Percentiles rank a stretch among this genome's conserved stretches.
phyloP scores from a whole-genome alignment of 2,797 vertebrate genomes.

The Trematomus bernacchii region DNA sequence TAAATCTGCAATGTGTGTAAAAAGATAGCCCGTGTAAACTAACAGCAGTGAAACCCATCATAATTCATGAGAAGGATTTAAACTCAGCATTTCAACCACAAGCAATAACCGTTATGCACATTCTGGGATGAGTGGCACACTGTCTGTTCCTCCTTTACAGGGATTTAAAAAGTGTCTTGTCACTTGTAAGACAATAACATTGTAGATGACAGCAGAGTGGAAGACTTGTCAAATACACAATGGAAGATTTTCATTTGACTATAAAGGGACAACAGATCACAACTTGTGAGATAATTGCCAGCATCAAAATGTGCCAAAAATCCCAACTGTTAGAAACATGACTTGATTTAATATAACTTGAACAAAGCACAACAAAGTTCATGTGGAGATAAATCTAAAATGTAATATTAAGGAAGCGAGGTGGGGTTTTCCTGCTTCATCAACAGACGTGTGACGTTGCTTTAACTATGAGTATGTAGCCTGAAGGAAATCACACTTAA shows the following conservation, averaged over 20 bases:
- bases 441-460: neutral
- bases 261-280: constrained; percentile 15
- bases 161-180: constrained; percentile 9
- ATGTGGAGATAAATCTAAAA: neutral
- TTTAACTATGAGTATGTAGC: neutral
- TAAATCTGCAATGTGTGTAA: constrained; percentile 24
- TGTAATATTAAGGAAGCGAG: constrained; percentile 1
- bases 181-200: constrained; percentile 6
- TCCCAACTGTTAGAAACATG: neutral
- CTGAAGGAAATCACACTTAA: constrained; percentile 7
- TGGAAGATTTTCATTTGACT: constrained; percentile 20
- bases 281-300: constrained; percentile 21
- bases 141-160: neutral
- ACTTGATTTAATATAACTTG: constrained; percentile 3
- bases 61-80: constrained; percentile 24
- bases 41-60: constrained; percentile 4
- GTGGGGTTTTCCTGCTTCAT: neutral
- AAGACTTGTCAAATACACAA: constrained; percentile 27
- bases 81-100: constrained; percentile 22
- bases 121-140: constrained; percentile 32
- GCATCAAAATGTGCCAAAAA: neutral
- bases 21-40: constrained; percentile 36
- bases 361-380: constrained; percentile 13
- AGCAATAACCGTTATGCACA: constrained; percentile 11
- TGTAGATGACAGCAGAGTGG: constrained; percentile 9